Conservation (phyloP, 2,113 vertebrate species). For the Datnioides undecimradiatus region DNA sequence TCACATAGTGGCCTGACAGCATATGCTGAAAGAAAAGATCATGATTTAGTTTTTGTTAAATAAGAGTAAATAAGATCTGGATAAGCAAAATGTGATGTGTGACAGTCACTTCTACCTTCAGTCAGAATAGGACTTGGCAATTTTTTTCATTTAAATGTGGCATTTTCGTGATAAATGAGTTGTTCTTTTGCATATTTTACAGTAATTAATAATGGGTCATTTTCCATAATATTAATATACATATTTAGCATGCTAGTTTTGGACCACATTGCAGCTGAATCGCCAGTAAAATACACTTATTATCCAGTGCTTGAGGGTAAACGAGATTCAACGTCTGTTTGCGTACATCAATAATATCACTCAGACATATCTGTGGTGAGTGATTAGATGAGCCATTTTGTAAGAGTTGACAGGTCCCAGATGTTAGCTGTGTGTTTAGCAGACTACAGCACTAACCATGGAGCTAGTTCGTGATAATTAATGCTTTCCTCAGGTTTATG, state of each 20-base stretch:
- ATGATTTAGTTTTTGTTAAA: background rate
- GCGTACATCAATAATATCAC: background rate
- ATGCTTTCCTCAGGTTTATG: slow-evolving; percentile 6
- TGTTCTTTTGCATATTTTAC: too few relatives aligned
- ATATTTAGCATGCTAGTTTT: background rate
- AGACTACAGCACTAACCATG: slow-evolving; percentile 2
- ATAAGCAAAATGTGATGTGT: background rate
- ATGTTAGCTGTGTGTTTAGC: slow-evolving; percentile 10
- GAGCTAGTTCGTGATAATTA: slow-evolving; percentile 4
- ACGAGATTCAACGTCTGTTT: too few relatives aligned
- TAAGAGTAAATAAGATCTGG: background rate
- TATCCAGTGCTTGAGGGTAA: too few relatives aligned
- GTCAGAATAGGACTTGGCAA: background rate
- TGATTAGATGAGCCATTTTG: slow-evolving; percentile 9
- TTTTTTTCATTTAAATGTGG: background rate
- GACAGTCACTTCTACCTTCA: background rate
- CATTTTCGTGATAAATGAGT: too few relatives aligned
- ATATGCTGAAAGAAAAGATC: background rate
- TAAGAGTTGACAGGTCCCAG: background rate
- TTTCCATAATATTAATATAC: too few relatives aligned
- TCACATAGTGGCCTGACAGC: background rate
- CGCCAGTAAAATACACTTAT: too few relatives aligned
- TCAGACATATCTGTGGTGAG: background rate
- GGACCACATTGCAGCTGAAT: background rate
- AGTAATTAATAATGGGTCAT: too few relatives aligned